A percentile compares a stretch with the other conserved stretches of the same genome.
Evolutionary conservation across 2,888 invertebrate species (phyloP).

Genomic region (Drosophila mettleri): DNA sequence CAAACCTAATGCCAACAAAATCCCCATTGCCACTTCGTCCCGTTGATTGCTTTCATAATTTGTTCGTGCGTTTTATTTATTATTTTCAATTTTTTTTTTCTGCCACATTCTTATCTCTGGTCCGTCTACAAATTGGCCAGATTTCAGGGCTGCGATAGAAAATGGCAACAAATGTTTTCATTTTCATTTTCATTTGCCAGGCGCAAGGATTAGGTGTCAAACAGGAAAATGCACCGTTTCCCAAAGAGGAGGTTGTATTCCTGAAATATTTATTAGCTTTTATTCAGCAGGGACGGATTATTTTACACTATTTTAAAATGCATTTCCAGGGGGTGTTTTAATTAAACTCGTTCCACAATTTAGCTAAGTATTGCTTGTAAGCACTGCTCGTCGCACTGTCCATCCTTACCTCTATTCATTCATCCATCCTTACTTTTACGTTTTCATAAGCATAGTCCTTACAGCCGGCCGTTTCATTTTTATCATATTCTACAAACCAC

Average conservation of each 20-base stretch:
- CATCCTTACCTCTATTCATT: too few species aligned
- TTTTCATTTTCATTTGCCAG: constrained; percentile 37
- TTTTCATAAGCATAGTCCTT: too few species aligned
- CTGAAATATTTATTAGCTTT: background rate
- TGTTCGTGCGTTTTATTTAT: constrained; percentile 61
- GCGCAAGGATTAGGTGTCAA: constrained; percentile 30
- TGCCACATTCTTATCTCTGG: constrained; percentile 61
- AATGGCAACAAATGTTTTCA: constrained; percentile 76
- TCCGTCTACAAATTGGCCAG: constrained; percentile 60
- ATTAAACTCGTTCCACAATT: background rate
- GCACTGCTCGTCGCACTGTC: too few species aligned
- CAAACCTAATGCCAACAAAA: constrained; percentile 26
- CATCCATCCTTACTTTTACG: too few species aligned
- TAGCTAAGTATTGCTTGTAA: too few species aligned
- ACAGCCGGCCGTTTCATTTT: too few species aligned
- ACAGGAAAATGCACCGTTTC: constrained; percentile 5
- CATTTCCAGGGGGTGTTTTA: background rate
- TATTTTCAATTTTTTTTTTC: constrained; percentile 36
- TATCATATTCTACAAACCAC: too few species aligned
- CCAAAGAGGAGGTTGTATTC: background rate
- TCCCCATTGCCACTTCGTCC: constrained; percentile 18
- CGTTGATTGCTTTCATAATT: constrained; percentile 59
- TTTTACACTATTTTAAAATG: background rate
- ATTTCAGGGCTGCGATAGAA: constrained; percentile 61
- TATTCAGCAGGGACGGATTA: background rate